Conservation (phyloP, 2,113 vertebrate species). For the Columbina picui region DNA sequence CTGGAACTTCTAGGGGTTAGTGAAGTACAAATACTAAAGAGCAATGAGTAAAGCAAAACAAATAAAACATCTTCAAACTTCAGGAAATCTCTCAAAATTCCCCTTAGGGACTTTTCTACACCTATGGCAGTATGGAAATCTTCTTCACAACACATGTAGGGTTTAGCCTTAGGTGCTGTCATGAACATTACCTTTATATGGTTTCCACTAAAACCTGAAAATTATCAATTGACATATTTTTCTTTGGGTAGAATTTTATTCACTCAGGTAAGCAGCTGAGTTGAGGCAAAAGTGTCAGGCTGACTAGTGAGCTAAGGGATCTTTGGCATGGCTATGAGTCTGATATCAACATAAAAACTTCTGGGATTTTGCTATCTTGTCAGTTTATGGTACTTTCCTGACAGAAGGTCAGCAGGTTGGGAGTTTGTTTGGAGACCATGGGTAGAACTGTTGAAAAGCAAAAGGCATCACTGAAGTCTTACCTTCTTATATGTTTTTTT, state of each 20-base stretch:
- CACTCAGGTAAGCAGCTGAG: neutral
- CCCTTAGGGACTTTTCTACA: neutral
- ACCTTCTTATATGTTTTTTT: neutral
- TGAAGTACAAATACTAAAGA: neutral
- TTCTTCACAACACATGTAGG: neutral
- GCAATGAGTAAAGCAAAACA: neutral
- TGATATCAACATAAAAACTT: slow-evolving; percentile 16
- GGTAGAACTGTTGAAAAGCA: neutral
- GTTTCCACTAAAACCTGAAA: neutral
- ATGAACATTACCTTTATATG: neutral
- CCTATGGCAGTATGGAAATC: neutral
- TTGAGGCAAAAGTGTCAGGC: neutral
- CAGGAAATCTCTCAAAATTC: neutral
- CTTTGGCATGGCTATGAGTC: neutral
- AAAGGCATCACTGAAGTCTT: neutral
- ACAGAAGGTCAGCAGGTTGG: neutral
- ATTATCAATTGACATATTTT: neutral
- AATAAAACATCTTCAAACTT: neutral
- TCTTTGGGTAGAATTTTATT: neutral
- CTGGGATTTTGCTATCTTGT: slow-evolving; percentile 39
- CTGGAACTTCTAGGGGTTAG: neutral
- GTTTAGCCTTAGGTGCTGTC: neutral
- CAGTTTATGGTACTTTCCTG: neutral
- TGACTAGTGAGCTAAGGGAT: neutral
- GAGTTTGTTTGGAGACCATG: neutral